Base-by-base conservation (phyloP, 1,140 invertebrate genomes). In the Euglossa dilemma region DNA sequence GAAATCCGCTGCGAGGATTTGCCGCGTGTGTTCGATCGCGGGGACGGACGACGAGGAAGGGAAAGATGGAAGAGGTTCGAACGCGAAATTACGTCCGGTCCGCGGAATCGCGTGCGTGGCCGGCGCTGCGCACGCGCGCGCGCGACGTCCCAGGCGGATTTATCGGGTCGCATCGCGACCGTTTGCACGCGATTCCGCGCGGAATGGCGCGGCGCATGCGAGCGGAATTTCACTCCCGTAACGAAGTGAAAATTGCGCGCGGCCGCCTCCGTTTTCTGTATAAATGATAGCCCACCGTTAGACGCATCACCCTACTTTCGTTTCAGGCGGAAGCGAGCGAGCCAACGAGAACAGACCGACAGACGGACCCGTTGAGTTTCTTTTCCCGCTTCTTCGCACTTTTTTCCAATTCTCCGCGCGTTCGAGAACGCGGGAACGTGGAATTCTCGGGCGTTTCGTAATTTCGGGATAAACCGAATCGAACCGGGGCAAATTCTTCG, bases 191-290 rank as follows among this genome's bases (percentile, higher is more conserved):
- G 91, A 92, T 91, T 90, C 85, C 70, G 64, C 72, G 75, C 67
- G 63, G 78, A 74, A 73, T 70, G 20, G 76, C 64, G 14, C 56
- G 43, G 28, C 50, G 77, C 73, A 74, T 70, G 84, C 70, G 85
- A 82, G 84, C 78, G 90, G 80, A 90, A 91, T 93, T 92, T 92
- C 91, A 91, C 91, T 91, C 89, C 88, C 89, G 89, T 90, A 92
- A 92, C 91, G 87, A 92, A 92, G 91, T 92, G 90, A 92, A 92
- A 92, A 92, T 92, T 88, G 85, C 87, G 85, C 87, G 75, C 86
- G 66, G 64, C 69, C 83, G 72, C 57, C 84, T 79, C 78, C 73
- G 74, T 87, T 87, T 50, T 87, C 69, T 80, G 75, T 87, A 80
- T 85, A 87, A 87, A 87, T 61, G 83, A 86, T 84, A 80, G 72